A percentile compares a stretch with the other conserved stretches of the same genome.
phyloP scores from a whole-genome alignment of 2,113 vertebrate species.

The Malurus alboscapulatus region DNA sequence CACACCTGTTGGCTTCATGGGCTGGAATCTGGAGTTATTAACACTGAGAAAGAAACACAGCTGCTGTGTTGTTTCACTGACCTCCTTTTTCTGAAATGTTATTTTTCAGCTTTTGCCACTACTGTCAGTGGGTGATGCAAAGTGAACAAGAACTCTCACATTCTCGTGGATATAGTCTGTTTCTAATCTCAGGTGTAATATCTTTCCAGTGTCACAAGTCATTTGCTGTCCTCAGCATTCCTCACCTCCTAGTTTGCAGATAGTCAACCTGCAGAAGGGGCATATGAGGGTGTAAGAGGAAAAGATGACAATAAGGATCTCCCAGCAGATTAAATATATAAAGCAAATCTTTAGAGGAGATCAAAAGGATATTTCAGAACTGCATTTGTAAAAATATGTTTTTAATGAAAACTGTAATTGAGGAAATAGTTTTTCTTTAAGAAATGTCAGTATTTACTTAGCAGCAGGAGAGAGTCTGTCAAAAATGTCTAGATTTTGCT shows the following conservation, averaged over 20 bases:
- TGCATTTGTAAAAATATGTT: neutral
- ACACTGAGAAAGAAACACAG: neutral
- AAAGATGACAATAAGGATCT: neutral
- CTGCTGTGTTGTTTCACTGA: neutral
- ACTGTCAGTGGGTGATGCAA: neutral
- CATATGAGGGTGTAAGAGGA: neutral
- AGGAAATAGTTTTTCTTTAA: constrained; percentile 19
- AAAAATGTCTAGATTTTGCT: neutral
- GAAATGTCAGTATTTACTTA: constrained; percentile 42
- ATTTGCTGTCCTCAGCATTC: neutral
- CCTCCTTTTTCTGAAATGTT: neutral
- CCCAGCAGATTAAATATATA: neutral
- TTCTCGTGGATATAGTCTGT: neutral
- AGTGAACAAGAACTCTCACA: neutral
- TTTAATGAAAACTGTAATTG: constrained; percentile 31
- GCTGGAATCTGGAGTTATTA: neutral
- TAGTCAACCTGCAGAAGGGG: neutral
- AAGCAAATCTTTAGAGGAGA: neutral
- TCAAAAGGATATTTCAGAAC: neutral
- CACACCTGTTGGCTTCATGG: neutral
- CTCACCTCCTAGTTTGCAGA: neutral
- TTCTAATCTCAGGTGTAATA: neutral
- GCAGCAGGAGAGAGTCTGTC: neutral
- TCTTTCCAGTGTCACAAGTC: neutral
- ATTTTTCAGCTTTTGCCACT: neutral